A percentile compares a stretch with the other conserved stretches of the same genome.
phyloP scores from a whole-genome alignment of 2,797 vertebrate species.

The Cossypha polioptera region DNA sequence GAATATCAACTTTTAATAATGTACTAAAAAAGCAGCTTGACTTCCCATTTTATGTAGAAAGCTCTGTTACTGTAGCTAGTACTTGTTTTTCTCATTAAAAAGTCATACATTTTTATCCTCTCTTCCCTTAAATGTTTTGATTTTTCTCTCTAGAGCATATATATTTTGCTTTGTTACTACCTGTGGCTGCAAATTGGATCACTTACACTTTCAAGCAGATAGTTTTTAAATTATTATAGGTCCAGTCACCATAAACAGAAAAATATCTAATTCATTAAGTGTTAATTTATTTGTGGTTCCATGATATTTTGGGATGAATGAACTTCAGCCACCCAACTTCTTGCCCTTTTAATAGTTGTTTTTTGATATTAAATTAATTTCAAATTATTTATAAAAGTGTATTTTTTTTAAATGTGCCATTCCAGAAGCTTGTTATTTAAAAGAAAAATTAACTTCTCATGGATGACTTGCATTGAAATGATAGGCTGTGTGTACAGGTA shows the following conservation, averaged over 20 bases:
- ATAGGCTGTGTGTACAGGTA: neutral
- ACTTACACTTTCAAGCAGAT: neutral
- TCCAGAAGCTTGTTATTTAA: neutral
- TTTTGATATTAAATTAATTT: neutral
- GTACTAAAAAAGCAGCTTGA: neutral
- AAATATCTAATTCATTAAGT: neutral
- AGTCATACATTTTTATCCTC: neutral
- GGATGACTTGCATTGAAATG: neutral
- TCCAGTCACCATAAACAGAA: neutral
- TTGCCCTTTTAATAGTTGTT: neutral
- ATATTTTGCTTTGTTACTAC: neutral
- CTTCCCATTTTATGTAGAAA: neutral
- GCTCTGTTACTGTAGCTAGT: neutral
- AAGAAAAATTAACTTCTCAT: neutral
- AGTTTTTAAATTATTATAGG: neutral
- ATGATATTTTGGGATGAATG: neutral
- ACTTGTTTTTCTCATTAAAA: neutral
- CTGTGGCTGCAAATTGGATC: neutral
- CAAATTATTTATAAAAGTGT: neutral
- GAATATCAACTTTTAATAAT: neutral
- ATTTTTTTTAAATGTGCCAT: neutral
- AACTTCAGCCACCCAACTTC: neutral
- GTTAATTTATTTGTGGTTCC: neutral
- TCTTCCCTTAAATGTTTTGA: neutral
- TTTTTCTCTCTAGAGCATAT: neutral